Evolutionary conservation across 2,797 vertebrate species (phyloP), one percentile per base, ranked within the genome.

Genomic region (Enteromius paludinosus): DNA sequence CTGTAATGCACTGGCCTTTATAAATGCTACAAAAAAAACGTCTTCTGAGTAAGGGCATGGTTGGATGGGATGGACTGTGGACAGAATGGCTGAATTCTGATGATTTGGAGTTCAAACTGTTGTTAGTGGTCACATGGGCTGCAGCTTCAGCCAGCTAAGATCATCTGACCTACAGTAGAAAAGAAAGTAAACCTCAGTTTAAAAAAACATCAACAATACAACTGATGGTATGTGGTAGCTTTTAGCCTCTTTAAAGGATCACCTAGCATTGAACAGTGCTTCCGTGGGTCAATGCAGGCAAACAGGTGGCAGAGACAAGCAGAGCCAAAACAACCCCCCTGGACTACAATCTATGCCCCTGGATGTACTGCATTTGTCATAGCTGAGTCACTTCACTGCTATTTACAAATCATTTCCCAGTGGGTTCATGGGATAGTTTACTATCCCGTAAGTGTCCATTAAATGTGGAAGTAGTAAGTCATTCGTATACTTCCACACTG

Each of bases 61-160:
- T 65, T 72, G 73, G 75, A 56, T 78, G 68, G 75, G 69, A 82
- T 82, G 61, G 4, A 77, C 47, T 83, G 49, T 43, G 79, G 62
- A 75, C 9, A 30, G 25, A 66, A 74, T 83, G 62, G 52, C 81
- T 71, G 47, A 62, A 35, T 43, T 68, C 75, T 78, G 56, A 82
- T 84, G 56, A 35, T 30, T 43, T 56, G 28, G 80, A 81, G 78
- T 84, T 73, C 25, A 17, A 20, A 56, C 54, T 35, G 59, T 47
- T 79, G 75, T 41, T 68, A 87, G 25, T 28, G 73, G 80, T 76
- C 47, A 83, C 78, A 73, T 45, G 56, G 69, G 75, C 43, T 7
- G 84, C 87, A 93, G n/a, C 81, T 93, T 90, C 85, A 94, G 85
- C 94, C 93, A 94, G 86, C 87, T 93, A 71, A 92, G 85, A 84